Percentiles rank a stretch among this genome's conserved stretches.
These are phyloP conservation scores for Morpho achilles DNA, from an alignment of 2,888 invertebrate species.

Conservation along the genomic window DNA sequence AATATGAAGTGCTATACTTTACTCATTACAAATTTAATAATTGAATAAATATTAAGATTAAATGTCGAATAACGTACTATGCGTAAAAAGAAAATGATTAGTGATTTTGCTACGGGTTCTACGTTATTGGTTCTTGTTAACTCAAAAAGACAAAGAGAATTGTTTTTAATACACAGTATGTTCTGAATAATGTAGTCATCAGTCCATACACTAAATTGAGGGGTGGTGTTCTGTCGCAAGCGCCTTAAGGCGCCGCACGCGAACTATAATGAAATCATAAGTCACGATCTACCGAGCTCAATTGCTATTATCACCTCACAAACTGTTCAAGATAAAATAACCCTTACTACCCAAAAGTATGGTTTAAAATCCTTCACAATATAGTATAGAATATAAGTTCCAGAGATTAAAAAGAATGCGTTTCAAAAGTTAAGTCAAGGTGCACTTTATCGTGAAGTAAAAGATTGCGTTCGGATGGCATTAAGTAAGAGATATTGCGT, in stretches of 20 bases:
- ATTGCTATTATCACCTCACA: slow-evolving; percentile 28
- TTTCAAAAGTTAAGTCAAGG: slow-evolving; percentile 34
- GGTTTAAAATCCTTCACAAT: background rate
- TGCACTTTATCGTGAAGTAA: slow-evolving; percentile 14
- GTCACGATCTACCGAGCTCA: slow-evolving; percentile 52
- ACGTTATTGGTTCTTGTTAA: too few relatives aligned
- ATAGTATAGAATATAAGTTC: slow-evolving; percentile 10
- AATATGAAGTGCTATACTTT: too few relatives aligned
- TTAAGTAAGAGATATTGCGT: slow-evolving; percentile 1
- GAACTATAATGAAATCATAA: slow-evolving; percentile 58
- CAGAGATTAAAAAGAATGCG: slow-evolving; percentile 31
- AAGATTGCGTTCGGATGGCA: slow-evolving; percentile 5
- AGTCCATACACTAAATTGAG: slow-evolving; percentile 10
- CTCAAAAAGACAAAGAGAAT: too few relatives aligned
- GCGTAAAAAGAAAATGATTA: too few relatives aligned
- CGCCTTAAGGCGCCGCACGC: slow-evolving; percentile 42
- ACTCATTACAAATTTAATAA: too few relatives aligned
- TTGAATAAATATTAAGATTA: too few relatives aligned
- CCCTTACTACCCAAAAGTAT: slow-evolving; percentile 14
- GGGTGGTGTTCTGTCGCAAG: slow-evolving; percentile 36
- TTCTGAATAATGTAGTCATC: slow-evolving; percentile 1
- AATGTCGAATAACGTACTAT: too few relatives aligned
- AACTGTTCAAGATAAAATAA: slow-evolving; percentile 14
- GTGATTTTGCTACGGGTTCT: too few relatives aligned
- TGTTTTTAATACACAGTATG: too few relatives aligned